Base-by-base conservation (phyloP, 2,888 invertebrate genomes). In the Clanis bilineata region DNA sequence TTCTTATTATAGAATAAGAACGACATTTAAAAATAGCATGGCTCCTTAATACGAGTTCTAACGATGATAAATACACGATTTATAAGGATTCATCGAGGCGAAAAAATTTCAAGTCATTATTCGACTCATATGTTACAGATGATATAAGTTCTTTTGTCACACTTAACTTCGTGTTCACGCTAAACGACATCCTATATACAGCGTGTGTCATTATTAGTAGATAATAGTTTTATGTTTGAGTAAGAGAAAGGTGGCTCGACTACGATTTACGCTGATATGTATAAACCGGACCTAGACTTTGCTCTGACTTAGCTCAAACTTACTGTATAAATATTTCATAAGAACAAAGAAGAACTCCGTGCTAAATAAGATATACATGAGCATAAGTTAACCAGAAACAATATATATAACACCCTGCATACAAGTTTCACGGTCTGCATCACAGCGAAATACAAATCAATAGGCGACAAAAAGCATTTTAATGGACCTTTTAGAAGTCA, bases 401-500 rank as follows among this genome's bases (percentile, higher is more conserved):
- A 38, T n/a, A 54, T 44, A 18, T 41, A 10, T 7, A 55, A 59
- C 88, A 80, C 1, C 71, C 83, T 85, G 76, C 86, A 73, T 44
- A 10, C 59, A 71, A 69, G 70, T 58, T 67, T 63, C 63, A 68
- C 64, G 71, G 73, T 10, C 9, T 18, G 51, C 51, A 32, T 70
- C 64, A 67, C 74, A 78, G 76, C 72, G 72, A 83, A 83, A 81
- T 80, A 83, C 85, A 88, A 88, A 86, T 88, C 86, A 86, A 85
- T 82, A 76, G 76, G 61, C 69, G 76, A 90, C 86, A 90, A 90
- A 83, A 77, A 78, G 66, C 72, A 54, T 74, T 82, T 82, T 86
- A 87, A 88, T 89, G 76, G 86, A 79, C 83, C 85, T 77, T 83
- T 87, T 86, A 88, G 83, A 77, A 80, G 81, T 86, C 80, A 79